Base-by-base conservation (phyloP, 2,888 invertebrate species). In the Troides oblongomaculatus region DNA sequence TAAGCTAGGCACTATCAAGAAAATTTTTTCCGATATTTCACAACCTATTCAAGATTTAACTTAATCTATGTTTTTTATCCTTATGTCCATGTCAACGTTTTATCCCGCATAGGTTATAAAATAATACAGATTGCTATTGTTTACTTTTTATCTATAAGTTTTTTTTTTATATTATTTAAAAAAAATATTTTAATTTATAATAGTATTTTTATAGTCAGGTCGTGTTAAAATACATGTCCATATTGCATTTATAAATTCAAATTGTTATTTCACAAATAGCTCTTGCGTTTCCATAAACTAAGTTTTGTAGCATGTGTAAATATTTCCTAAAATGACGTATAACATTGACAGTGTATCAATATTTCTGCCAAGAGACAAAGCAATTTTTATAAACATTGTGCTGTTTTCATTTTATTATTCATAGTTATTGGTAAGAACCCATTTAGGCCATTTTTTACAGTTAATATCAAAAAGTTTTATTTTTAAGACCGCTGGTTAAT, bases 31-130 rank as follows among this genome's bases (percentile, higher is more conserved):
- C 50, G 23, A 50, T 36, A n/a, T 60, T 18, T 30, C 12, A 39
- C 36, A 30, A 36, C 17, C 60, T 30, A 60, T 60, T 60, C 39
- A 39, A 17, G 36, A 17, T 18, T 18, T n/a, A 21, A 60, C 46
- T 39, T 23, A 21, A 17, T 60, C 10, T 59, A 21, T 25, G 14
- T 46, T 65, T 65, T 65, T 59, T 59, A 59, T 30, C 12, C 59
- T 23, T 14, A 59, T 25, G 59, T 59, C 23, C 59, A 59, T 59
- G 60, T 60, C 60, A 60, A 60, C 60, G 60, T 60, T 30, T 30
- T 59, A 36, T 36, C 10, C 2, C 7, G n/a, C n/a, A 39, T 60
- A 60, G 60, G 36, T 60, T 36, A 60, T 57, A 57, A 57, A 57
- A 21, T 23, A 57, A 57, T 21, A 57, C 14, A 57, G 57, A 57